Evolutionary conservation across 2,113 vertebrate species (phyloP), one percentile per base, ranked within the genome.

Genomic region (Hystrix cristata): DNA sequence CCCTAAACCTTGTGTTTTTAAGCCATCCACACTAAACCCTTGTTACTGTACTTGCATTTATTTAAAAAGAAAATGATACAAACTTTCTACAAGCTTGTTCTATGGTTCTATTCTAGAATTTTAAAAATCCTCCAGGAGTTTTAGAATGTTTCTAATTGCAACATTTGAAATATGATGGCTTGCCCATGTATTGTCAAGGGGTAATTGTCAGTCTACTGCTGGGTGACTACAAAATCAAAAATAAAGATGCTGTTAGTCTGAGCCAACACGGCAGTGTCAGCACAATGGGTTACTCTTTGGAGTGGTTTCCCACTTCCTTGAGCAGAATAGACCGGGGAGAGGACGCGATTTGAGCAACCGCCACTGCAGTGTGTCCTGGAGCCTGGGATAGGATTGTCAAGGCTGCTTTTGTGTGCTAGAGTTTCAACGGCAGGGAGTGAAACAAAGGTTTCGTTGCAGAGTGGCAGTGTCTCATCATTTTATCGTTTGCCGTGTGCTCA

Each of bases 361-460:
- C 38, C 90, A 48, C 14, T 14, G 43, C 3, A 65, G 71, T 18
- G 62, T 12, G n/a, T 62, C 38, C 88, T 92, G 96, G 53, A 95
- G 86, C 43, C 78, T 43, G 0, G 1, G 94, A 34, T 18, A 65
- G 51, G 57, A 85, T 25, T 94, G 96, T 94, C 88, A 88, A 64
- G 80, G 78, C 23, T 92, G 72, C 51, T 55, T 97, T 97, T 98
- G 94, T 94, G 89, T 60, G 48, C 0, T 7, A 0, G 51, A 95
- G 64, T 96, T 96, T 91, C 51, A 93, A 82, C 0, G 53, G 55
- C 11, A 69, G 43, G 76, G 23, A 83, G 71, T 55, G 59, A 98
- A 97, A 98, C 97, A 98, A 97, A 98, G 93, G 34, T 95, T 97
- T 98, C 69, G 23, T 96, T 97, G 92, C 93, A 78, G 55, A 91